A percentile compares a stretch with the other conserved stretches of the same genome.
Evolutionary conservation across 1,140 invertebrate species (phyloP).

Genomic region (Anthonomus grandis): DNA sequence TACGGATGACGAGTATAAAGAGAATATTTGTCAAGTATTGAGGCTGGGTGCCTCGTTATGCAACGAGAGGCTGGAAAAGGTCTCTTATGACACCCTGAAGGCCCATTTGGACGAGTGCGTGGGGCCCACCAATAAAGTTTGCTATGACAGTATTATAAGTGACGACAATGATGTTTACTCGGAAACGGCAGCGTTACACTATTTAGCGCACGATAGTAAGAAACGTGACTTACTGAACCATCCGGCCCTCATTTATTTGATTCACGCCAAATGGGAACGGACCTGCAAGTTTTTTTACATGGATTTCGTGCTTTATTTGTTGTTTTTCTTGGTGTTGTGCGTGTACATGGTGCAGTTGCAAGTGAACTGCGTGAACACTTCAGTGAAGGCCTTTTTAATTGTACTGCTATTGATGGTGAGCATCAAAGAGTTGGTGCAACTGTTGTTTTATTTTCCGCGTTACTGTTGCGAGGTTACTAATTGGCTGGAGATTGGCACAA

Average conservation of each 20-base stretch:
- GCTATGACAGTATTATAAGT: conserved; percentile 28
- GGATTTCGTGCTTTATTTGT: conserved; percentile 20
- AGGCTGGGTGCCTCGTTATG: conserved; percentile 26
- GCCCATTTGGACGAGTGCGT: conserved; percentile 31
- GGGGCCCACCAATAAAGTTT: conserved; percentile 9
- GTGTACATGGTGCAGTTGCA: conserved; percentile 22
- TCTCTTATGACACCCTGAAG: conserved; percentile 16
- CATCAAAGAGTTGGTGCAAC: conserved; percentile 25
- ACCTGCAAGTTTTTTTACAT: conserved; percentile 22
- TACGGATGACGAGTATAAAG: conserved; percentile 9
- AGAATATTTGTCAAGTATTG: conserved; percentile 24
- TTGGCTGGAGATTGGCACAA: conserved; percentile 21
- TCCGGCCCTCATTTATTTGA: conserved; percentile 27
- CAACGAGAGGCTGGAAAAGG: not conserved
- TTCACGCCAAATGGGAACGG: conserved; percentile 24
- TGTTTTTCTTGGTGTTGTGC: conserved; percentile 23
- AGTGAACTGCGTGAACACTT: not conserved
- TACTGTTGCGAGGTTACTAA: conserved; percentile 27
- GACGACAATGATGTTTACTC: conserved; percentile 20
- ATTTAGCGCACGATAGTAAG: conserved; percentile 11
- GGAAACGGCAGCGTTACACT: conserved; percentile 19
- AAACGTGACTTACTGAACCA: conserved; percentile 27
- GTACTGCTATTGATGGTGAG: conserved; percentile 8
- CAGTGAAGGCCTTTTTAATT: conserved; percentile 5
- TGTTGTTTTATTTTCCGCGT: conserved; percentile 7